Percentiles rank a stretch among this genome's conserved stretches.
Evolutionary conservation across 2,113 vertebrate genomes (phyloP).

Genomic region (Myrmophylax atrothorax): DNA sequence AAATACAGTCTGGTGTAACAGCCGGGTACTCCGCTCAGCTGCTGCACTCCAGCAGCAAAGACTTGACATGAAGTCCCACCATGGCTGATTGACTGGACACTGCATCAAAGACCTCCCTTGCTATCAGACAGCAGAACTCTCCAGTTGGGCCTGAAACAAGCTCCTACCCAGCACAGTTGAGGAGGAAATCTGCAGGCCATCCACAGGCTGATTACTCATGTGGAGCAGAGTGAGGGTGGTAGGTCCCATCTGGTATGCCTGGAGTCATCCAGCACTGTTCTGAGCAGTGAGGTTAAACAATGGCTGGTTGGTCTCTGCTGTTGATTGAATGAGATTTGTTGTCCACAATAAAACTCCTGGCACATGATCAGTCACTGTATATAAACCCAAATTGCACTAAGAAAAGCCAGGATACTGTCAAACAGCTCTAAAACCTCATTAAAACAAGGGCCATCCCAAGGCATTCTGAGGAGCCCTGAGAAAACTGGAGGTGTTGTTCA

Average conservation of each 20-base stretch:
- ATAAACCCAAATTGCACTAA: background rate
- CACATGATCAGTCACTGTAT: background rate
- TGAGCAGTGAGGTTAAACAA: background rate
- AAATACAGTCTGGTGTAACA: fast-evolving
- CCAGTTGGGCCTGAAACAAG: background rate
- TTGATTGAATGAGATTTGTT: background rate
- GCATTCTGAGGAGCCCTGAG: background rate
- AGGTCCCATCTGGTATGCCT: background rate
- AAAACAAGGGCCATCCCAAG: background rate
- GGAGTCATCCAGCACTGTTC: background rate
- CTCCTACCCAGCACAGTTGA: background rate
- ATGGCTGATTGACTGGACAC: background rate
- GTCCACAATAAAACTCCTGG: constrained; percentile 9
- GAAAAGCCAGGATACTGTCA: background rate
- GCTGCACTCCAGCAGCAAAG: background rate
- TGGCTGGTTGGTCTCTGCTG: background rate
- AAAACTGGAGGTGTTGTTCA: background rate
- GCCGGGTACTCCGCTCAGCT: background rate
- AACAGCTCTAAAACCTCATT: background rate
- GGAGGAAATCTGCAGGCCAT: background rate
- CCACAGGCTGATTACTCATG: background rate
- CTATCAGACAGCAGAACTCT: background rate
- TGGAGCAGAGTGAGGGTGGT: background rate
- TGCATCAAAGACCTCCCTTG: background rate
- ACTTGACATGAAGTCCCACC: background rate